A percentile compares a stretch with the other conserved stretches of the same genome.
Evolutionary conservation across 2,113 vertebrate species (phyloP).

Genomic region (Catagonus wagneri): DNA sequence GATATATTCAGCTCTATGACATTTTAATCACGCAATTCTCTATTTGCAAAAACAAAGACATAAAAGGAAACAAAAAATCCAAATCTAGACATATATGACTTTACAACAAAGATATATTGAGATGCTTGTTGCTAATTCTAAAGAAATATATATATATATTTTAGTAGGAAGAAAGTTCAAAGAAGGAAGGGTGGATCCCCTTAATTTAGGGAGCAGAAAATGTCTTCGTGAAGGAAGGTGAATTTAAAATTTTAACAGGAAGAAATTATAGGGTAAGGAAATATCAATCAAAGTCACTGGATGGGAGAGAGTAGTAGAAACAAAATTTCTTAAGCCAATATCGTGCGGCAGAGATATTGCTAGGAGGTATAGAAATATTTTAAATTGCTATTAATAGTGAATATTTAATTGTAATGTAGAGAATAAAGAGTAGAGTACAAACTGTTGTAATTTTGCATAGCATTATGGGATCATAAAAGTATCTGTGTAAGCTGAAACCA

Average conservation of each 20-base stretch:
- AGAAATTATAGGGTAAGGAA: not conserved
- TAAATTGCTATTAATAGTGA: not conserved
- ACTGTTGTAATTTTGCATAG: not conserved
- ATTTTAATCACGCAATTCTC: conserved; percentile 37
- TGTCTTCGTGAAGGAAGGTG: not conserved
- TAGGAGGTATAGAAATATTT: not conserved
- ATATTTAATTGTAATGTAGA: not conserved
- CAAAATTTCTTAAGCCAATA: not conserved
- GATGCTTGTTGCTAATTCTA: not conserved
- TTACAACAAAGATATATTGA: not conserved
- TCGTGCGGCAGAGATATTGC: not conserved
- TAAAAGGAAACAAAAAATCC: not conserved
- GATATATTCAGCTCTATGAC: not conserved
- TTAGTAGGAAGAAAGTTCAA: not conserved
- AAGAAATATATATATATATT: not conserved
- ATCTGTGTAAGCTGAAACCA: not conserved
- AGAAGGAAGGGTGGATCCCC: not conserved
- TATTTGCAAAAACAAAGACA: conserved; percentile 28
- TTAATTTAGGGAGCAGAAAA: not conserved
- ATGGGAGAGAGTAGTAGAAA: not conserved
- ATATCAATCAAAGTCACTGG: not conserved
- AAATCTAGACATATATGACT: not conserved
- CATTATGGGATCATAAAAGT: not conserved
- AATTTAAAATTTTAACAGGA: not conserved
- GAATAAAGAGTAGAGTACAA: not conserved